Conservation (phyloP, 2,113 vertebrate species). For the Ammodytes dubius region DNA sequence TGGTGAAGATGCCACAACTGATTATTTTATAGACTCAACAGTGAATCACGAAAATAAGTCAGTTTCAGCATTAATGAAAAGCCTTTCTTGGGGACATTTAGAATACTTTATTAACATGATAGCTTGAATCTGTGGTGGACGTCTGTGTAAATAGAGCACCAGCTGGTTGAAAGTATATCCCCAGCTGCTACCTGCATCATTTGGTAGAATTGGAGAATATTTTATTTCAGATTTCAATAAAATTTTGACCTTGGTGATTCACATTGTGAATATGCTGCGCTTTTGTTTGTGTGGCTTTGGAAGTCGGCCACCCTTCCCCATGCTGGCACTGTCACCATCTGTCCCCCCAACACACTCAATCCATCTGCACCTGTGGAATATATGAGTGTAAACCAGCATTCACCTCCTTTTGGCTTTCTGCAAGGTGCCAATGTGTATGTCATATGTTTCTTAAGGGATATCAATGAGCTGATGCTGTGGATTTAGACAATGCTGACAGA, state of each 20-base stretch:
- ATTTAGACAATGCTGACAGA: slow-evolving; percentile 47
- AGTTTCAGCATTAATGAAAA: neutral
- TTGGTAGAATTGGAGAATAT: neutral
- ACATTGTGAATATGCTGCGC: neutral
- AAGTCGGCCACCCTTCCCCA: neutral
- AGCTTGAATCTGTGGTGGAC: neutral
- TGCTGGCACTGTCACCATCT: neutral
- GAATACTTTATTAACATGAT: neutral
- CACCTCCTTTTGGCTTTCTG: neutral
- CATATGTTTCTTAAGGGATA: slow-evolving; percentile 21
- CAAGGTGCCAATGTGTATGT: neutral
- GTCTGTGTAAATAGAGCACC: neutral
- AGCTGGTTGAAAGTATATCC: neutral
- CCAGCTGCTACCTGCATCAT: neutral
- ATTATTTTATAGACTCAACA: neutral
- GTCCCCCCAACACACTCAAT: neutral
- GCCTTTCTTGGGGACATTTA: neutral
- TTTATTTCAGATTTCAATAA: neutral
- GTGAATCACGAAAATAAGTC: neutral
- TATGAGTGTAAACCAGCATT: neutral
- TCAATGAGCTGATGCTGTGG: slow-evolving; percentile 64
- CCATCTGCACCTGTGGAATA: slow-evolving; percentile 14
- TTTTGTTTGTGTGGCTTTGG: neutral
- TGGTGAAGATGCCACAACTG: neutral
- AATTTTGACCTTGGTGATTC: slow-evolving; percentile 10